These are phyloP conservation scores for Himalopsyche anomala DNA, from an alignment of 2,888 invertebrate species.

Conservation along the genomic window DNA sequence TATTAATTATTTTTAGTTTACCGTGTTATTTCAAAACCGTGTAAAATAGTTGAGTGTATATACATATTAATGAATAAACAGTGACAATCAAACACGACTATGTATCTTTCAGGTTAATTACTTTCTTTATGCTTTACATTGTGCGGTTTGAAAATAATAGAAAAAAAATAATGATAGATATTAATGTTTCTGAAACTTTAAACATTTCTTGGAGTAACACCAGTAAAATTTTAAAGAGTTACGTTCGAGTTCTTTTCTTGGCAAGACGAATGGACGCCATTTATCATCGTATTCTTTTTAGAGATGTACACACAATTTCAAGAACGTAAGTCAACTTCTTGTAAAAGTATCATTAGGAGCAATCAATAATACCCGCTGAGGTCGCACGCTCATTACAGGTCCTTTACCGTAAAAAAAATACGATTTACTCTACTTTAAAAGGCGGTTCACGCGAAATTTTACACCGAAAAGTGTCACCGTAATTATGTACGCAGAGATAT, in stretches of 20 bases:
- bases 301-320: neutral
- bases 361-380: neutral
- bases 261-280: neutral
- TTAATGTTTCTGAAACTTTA: too few relatives aligned
- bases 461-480: neutral
- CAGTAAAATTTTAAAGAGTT: neutral
- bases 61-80: too few relatives aligned
- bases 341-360: conserved; percentile 16
- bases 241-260: neutral
- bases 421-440: neutral
- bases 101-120: too few relatives aligned
- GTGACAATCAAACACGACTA: too few relatives aligned
- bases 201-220: too few relatives aligned
- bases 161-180: too few relatives aligned
- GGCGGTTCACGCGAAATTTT: neutral
- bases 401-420: neutral
- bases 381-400: neutral
- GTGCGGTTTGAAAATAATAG: too few relatives aligned
- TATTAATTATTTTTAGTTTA: too few relatives aligned
- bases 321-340: neutral
- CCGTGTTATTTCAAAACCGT: too few relatives aligned
- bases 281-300: neutral
- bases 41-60: too few relatives aligned
- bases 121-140: too few relatives aligned
- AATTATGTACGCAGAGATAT: neutral